These are phyloP conservation scores for Upupa epops DNA, from an alignment of 2,113 vertebrate species.

Conservation along the genomic window DNA sequence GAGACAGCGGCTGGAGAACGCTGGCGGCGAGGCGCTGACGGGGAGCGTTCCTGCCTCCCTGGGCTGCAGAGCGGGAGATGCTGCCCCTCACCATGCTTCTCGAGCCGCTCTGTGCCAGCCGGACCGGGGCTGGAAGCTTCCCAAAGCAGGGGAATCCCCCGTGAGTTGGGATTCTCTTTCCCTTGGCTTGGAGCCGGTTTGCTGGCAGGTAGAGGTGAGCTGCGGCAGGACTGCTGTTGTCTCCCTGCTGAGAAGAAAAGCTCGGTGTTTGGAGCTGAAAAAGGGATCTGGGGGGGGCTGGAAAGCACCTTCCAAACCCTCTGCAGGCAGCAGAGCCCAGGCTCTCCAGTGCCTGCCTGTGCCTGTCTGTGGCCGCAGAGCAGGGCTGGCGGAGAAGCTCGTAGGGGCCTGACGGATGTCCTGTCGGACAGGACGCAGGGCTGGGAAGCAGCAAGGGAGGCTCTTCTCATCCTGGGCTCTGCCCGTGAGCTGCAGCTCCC, in stretches of 20 bases:
- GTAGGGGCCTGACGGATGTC: rapidly evolving
- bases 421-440: rapidly evolving
- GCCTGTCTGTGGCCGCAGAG: neutral
- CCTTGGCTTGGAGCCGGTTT: rapidly evolving
- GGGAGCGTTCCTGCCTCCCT: neutral
- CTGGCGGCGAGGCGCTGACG: neutral
- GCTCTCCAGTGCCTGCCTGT: neutral
- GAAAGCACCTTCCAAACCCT: neutral
- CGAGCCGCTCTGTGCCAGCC: neutral
- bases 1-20: neutral
- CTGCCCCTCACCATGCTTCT: rapidly evolving
- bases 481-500: neutral
- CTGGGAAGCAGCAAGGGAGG: neutral
- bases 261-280: no score
- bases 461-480: rapidly evolving
- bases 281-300: neutral
- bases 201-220: neutral
- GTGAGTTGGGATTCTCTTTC: neutral
- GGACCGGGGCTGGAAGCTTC: rapidly evolving
- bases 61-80: rapidly evolving
- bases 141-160: neutral
- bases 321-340: neutral
- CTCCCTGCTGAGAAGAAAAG: neutral
- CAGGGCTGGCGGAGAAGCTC: rapidly evolving
- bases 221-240: rapidly evolving